These are phyloP conservation scores for Ctenodactylus gundi DNA, from an alignment of 2,113 vertebrate genomes.

Conservation along the genomic window DNA sequence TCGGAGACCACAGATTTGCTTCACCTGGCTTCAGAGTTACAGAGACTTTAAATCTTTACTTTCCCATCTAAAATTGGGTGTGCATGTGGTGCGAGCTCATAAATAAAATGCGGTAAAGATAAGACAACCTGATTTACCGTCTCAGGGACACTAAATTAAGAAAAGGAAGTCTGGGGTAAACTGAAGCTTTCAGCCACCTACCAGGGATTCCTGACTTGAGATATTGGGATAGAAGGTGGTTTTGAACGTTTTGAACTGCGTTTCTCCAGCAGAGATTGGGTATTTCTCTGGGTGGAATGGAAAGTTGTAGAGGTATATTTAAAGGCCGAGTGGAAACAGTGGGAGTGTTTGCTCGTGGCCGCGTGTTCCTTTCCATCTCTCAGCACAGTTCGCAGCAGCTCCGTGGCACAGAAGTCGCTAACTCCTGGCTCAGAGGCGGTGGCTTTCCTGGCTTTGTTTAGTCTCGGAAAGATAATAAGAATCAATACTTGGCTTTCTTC, in stretches of 20 bases:
- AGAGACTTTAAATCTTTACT: too few relatives aligned
- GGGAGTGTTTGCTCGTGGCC: neutral
- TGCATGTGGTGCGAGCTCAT: neutral
- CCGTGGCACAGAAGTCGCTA: too few relatives aligned
- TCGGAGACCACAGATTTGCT: too few relatives aligned
- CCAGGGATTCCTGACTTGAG: neutral
- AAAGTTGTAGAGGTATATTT: neutral
- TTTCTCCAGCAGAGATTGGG: neutral
- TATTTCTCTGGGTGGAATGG: neutral
- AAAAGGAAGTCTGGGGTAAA: neutral
- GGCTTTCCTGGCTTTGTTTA: rapidly evolving
- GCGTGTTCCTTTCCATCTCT: neutral
- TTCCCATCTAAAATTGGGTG: too few relatives aligned
- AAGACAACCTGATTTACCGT: neutral
- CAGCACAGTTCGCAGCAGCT: neutral
- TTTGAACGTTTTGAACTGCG: neutral
- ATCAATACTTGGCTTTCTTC: neutral
- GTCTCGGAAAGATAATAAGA: neutral
- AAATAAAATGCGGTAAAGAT: neutral
- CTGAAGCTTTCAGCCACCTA: neutral
- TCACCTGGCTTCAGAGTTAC: too few relatives aligned
- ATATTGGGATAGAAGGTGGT: too few relatives aligned
- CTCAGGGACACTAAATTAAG: neutral
- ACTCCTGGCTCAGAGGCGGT: neutral
- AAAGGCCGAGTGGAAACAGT: neutral